phyloP scores from a whole-genome alignment of 2,113 vertebrate genomes.

The Ardeotis arabs region DNA sequence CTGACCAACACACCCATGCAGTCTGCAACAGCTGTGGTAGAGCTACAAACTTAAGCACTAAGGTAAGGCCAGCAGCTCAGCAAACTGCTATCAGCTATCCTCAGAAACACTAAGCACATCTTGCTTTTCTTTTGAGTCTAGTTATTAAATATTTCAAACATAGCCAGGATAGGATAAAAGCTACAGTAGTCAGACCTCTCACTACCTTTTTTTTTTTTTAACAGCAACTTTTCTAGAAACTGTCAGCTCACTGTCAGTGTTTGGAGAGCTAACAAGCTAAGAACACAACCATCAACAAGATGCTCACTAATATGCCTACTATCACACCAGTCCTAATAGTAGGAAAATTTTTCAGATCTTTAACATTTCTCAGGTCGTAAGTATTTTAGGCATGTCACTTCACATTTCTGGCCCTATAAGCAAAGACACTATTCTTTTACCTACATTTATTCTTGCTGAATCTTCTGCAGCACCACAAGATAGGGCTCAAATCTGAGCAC shows the following conservation, averaged over 20 bases:
- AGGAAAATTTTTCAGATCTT: background rate
- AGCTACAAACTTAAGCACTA: rapidly evolving
- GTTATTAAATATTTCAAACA: background rate
- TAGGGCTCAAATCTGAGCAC: background rate
- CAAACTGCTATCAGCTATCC: background rate
- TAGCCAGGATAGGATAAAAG: background rate
- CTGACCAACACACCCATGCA: background rate
- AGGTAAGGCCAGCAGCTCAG: background rate
- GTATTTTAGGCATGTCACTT: background rate
- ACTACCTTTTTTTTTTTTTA: background rate
- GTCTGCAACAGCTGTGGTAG: background rate
- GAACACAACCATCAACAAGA: background rate
- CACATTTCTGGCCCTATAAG: background rate
- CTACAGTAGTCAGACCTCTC: background rate
- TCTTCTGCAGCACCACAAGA: background rate
- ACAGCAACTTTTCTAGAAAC: background rate
- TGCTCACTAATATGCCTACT: background rate
- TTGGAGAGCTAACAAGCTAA: background rate
- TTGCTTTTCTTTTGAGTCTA: background rate
- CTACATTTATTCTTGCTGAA: background rate
- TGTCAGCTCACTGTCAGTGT: background rate
- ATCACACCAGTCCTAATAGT: background rate
- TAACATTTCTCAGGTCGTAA: background rate
- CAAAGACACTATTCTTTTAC: background rate
- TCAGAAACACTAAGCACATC: background rate